phyloP scores from a whole-genome alignment of 2,113 vertebrate species.

The Heteronetta atricapilla region DNA sequence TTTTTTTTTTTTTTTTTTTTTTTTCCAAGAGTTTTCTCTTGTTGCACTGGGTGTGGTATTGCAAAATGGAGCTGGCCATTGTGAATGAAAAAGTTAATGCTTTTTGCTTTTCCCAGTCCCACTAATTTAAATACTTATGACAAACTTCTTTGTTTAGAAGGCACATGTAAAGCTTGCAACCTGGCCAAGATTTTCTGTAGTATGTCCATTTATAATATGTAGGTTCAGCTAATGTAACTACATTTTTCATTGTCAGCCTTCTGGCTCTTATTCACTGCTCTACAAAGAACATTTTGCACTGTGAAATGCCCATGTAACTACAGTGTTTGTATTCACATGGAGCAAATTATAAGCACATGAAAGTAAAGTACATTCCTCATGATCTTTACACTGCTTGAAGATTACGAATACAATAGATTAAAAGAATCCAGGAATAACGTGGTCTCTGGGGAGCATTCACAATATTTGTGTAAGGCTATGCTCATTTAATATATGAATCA shows the following conservation, averaged over 20 bases:
- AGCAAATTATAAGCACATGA: constrained; percentile 51
- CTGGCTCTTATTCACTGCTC: not conserved
- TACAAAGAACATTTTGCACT: not conserved
- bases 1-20: not conserved
- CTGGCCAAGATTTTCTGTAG: not conserved
- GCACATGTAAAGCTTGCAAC: not conserved
- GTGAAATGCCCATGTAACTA: not conserved
- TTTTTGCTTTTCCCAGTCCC: not conserved
- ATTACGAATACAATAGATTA: constrained; percentile 67
- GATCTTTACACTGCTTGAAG: constrained; percentile 48
- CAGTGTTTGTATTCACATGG: constrained; percentile 49
- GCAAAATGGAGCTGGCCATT: not conserved
- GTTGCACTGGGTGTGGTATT: not conserved
- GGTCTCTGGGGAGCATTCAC: not conserved
- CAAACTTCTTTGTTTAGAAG: not conserved
- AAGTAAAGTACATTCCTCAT: constrained; percentile 55
- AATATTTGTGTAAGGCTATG: constrained; percentile 12
- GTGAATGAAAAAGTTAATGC: not conserved
- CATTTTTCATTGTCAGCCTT: not conserved
- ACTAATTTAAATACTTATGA: not conserved
- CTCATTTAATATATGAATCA: not conserved
- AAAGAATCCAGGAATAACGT: constrained; percentile 54
- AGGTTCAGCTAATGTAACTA: not conserved
- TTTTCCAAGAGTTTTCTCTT: not conserved
- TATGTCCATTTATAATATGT: not conserved